A percentile compares a stretch with the other conserved stretches of the same genome.
phyloP scores from a whole-genome alignment of 1,140 invertebrate species.

The Leptopilina boulardi region DNA sequence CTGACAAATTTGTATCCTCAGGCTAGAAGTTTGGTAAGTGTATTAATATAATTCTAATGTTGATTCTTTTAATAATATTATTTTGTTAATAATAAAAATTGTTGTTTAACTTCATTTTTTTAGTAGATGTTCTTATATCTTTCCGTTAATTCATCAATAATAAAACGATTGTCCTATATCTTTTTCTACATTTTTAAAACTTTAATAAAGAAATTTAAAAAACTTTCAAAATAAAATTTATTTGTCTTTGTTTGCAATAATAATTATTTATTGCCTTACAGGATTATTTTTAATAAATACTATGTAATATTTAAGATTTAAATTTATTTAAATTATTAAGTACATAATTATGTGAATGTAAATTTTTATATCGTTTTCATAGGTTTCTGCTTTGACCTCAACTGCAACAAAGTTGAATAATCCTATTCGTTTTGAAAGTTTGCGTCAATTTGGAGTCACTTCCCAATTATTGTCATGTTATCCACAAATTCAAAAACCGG shows the following conservation, averaged over 20 bases:
- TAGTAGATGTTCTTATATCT: too few species aligned
- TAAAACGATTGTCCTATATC: too few species aligned
- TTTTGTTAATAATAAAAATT: not conserved
- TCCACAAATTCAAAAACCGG: slow-evolving; percentile 83
- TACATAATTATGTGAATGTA: not conserved
- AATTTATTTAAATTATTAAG: not conserved
- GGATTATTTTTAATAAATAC: not conserved
- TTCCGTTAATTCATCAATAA: too few species aligned
- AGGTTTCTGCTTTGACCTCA: slow-evolving; percentile 41
- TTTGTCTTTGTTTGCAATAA: too few species aligned
- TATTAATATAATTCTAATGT: not conserved
- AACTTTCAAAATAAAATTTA: too few species aligned
- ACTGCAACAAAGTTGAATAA: slow-evolving; percentile 48
- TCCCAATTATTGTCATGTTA: slow-evolving; percentile 51
- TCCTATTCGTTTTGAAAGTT: slow-evolving; percentile 40
- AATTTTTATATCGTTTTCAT: slow-evolving; percentile 1
- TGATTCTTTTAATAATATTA: not conserved
- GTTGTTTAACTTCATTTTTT: too few species aligned
- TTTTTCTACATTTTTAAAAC: too few species aligned
- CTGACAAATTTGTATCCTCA: slow-evolving; percentile 58
- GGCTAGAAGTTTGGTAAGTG: slow-evolving; percentile 60
- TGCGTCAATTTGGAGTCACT: slow-evolving; percentile 60
- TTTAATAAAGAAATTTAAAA: too few species aligned
- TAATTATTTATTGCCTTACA: too few species aligned
- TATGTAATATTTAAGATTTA: not conserved